Base-by-base conservation (phyloP, 2,888 invertebrate species). In the Sinotaia quadrata region DNA sequence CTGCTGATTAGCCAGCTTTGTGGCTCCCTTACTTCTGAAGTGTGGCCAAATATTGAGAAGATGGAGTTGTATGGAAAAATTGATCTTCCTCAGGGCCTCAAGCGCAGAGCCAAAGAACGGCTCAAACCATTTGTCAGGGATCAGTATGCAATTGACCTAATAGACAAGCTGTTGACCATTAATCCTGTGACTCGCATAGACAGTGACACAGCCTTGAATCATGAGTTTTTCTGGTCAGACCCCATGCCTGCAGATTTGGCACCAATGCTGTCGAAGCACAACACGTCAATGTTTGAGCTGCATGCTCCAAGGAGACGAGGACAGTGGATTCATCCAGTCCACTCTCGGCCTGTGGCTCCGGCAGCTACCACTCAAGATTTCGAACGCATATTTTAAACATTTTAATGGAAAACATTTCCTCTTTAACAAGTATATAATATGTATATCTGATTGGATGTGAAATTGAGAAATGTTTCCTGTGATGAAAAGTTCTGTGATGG, bases 191-290 rank as follows among this genome's bases (percentile, higher is more conserved):
- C 95, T 87, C 90, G 96, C 70, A 91, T 90, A 67, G 95, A 97
- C 85, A 93, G 96, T 0, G 97, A 98, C 86, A 93, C 94, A 0
- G 97, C 97, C 0, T 88, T 99, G 1, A 96, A 97, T 89, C 98
- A 99, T 85, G 96, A 97, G 86, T 99, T 98, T 90, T 99, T 99
- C 90, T 99, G 97, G 96, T 94, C 94, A 7, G 96, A 97, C 87
- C 98, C 99, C 0, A 94, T 96, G 94, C 97, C 98, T 0, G 75
- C 76, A 24, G 88, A 88, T 69, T 81, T 90, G 52, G 81, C 78
- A 61, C 94, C 94, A 89, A 97, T 97, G 96, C 89, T 97, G 75
- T 95, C 95, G 0, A 94, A 95, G 83, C 94, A 94, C 90, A 93
- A 92, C 74, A 95, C 91, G 75, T 95, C 95, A 88, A 97, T 97